A percentile compares a stretch with the other conserved stretches of the same genome.
These are phyloP conservation scores for Hydrolagus colliei DNA, from an alignment of 2,797 vertebrate genomes.

Conservation along the genomic window DNA sequence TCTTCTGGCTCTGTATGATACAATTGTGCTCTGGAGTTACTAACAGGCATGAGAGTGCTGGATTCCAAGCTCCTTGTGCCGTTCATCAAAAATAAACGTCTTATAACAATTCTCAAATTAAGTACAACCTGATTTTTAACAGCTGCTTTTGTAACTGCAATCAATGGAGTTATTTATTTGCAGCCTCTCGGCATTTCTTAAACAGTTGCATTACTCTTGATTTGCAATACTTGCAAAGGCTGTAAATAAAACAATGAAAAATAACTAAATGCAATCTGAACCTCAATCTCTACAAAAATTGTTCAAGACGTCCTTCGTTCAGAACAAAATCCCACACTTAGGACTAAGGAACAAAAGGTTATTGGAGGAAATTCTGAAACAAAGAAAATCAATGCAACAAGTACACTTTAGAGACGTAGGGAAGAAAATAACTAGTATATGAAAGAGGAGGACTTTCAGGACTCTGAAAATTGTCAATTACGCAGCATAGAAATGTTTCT, in stretches of 20 bases:
- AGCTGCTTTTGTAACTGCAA: neutral
- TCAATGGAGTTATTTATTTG: neutral
- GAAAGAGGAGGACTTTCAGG: neutral
- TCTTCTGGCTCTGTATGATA: too few relatives aligned
- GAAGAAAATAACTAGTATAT: neutral
- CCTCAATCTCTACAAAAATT: neutral
- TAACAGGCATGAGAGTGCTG: too few relatives aligned
- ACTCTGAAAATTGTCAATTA: constrained; percentile 44
- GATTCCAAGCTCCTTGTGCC: too few relatives aligned
- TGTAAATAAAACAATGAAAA: neutral
- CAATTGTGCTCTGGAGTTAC: too few relatives aligned
- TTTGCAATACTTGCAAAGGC: neutral
- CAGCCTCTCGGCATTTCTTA: neutral
- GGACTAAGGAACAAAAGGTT: neutral
- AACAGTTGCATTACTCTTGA: neutral
- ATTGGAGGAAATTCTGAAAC: neutral
- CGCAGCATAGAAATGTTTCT: neutral
- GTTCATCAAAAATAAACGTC: too few relatives aligned
- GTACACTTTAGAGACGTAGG: neutral
- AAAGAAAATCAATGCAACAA: neutral
- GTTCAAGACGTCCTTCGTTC: neutral
- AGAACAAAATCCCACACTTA: neutral
- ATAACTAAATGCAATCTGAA: neutral
- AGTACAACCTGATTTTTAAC: neutral
- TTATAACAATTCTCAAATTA: neutral